These are phyloP conservation scores for Dryobota labecula DNA, from an alignment of 2,888 invertebrate genomes.

Conservation along the genomic window DNA sequence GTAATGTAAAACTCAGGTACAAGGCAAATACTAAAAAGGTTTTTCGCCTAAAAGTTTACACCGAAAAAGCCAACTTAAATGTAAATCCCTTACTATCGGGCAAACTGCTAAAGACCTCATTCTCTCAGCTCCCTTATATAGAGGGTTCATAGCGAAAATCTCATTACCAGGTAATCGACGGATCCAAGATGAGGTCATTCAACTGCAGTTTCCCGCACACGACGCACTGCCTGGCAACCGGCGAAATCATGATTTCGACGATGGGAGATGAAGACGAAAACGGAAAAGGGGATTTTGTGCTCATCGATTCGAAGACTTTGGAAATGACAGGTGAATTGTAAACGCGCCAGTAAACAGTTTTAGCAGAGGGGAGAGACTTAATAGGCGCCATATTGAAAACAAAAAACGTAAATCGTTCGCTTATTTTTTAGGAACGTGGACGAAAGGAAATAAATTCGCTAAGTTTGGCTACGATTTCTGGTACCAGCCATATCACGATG, in stretches of 20 bases:
- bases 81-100: slow-evolving; percentile 65
- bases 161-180: slow-evolving; percentile 94
- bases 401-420: slow-evolving; percentile 34
- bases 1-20: slow-evolving; percentile 35
- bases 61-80: slow-evolving; percentile 62
- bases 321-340: slow-evolving; percentile 91
- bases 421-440: slow-evolving; percentile 92
- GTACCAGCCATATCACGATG: slow-evolving; percentile 98
- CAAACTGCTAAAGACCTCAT: slow-evolving; percentile 68
- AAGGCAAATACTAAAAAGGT: slow-evolving; percentile 42
- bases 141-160: slow-evolving; percentile 80
- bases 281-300: slow-evolving; percentile 96
- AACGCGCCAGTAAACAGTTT: slow-evolving; percentile 59
- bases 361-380: slow-evolving; percentile 53
- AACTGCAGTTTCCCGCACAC: slow-evolving; percentile 98
- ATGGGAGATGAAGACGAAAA: slow-evolving; percentile 97
- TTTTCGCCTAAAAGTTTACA: slow-evolving; percentile 44
- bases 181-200: slow-evolving; percentile 93
- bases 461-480: slow-evolving; percentile 98
- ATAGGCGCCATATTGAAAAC: slow-evolving; percentile 38
- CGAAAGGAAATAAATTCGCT: slow-evolving; percentile 92
- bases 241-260: slow-evolving; percentile 98
- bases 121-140: slow-evolving; percentile 68
- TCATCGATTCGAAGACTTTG: slow-evolving; percentile 96
- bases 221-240: slow-evolving; percentile 97